Base-by-base conservation (phyloP, 2,888 invertebrate species). In the Drosophila pseudotalamancana region DNA sequence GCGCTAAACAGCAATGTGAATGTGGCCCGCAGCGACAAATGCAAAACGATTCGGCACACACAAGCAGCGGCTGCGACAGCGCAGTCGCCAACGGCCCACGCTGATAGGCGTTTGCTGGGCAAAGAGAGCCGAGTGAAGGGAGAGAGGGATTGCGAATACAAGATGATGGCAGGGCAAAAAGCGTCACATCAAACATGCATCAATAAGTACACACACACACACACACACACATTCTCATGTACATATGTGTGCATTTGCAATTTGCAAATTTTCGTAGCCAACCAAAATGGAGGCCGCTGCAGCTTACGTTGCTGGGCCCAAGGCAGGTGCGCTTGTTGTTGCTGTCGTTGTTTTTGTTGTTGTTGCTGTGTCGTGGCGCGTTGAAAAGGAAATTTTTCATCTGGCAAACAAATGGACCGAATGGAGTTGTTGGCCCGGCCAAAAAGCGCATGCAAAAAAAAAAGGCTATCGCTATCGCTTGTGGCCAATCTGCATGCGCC, bases 381-480 rank as follows among this genome's bases (percentile, higher is more conserved):
- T 76, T 77, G 84, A 80, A 86, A 83, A 80, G 82, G 82, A 82
- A 82, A 87, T 84, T 84, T 84, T 87, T 87, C 85, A 81, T 81
- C 34, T 75, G 66, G 65, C 78, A 49, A 64, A 67, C 75, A 74
- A 72, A 81, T 61, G 60, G 51, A 54, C 57, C 43, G 72, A 72
- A 72, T 72, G 74, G 77, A 75, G 78, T 66, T 76, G 70, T 69
- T 49, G 73, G 37, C 51, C 51, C 53, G 55, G 45, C 59, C 62
- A 55, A 48, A 71, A 73, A 77, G 61, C 70, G 51, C 72, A 72
- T 65, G 69, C 42, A 64, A 66, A 67, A 42, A 43, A 76, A 72
- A 71, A 87, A 87, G 83, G 88, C 83, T 87, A 87, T 85, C 88
- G 80, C 80, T 85, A 83, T 83, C 88, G 86, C 80, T 77, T 46